phyloP scores from a whole-genome alignment of 1,140 invertebrate genomes.

The Aporrectodea caliginosa region DNA sequence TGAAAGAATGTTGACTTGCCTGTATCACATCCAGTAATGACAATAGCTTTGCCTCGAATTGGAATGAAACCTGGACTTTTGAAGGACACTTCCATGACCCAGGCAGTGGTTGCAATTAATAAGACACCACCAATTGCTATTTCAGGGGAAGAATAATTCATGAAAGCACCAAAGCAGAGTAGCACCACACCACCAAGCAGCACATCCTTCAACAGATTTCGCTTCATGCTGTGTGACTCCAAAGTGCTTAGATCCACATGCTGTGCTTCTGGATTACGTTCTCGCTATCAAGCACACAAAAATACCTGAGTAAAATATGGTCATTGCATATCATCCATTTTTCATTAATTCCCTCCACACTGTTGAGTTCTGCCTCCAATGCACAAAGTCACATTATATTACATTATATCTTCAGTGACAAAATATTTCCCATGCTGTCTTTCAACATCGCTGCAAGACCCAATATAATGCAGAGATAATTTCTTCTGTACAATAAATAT shows the following conservation, averaged over 20 bases:
- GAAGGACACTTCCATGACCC: not conserved
- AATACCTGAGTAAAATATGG: no score
- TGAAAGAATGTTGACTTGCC: not conserved
- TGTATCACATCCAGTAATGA: slow-evolving; percentile 26
- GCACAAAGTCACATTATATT: no score
- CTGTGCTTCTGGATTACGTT: no score
- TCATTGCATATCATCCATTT: no score
- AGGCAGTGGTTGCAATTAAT: not conserved
- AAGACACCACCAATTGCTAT: not conserved
- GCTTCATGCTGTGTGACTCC: not conserved
- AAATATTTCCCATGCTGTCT: no score
- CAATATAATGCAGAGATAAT: no score
- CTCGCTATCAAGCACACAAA: no score
- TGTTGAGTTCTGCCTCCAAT: no score
- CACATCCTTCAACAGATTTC: not conserved
- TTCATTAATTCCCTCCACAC: no score
- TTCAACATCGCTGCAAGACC: no score
- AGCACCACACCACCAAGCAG: not conserved
- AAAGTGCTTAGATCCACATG: not conserved
- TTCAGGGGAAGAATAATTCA: not conserved
- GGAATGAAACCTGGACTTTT: not conserved
- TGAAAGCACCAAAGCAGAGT: not conserved
- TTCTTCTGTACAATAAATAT: no score
- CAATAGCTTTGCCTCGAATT: slow-evolving; percentile 9
- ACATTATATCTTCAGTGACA: no score